A percentile compares a stretch with the other conserved stretches of the same genome.
These are phyloP conservation scores for Scolopax bukidnonensis DNA, from an alignment of 2,797 vertebrate genomes.

Conservation along the genomic window DNA sequence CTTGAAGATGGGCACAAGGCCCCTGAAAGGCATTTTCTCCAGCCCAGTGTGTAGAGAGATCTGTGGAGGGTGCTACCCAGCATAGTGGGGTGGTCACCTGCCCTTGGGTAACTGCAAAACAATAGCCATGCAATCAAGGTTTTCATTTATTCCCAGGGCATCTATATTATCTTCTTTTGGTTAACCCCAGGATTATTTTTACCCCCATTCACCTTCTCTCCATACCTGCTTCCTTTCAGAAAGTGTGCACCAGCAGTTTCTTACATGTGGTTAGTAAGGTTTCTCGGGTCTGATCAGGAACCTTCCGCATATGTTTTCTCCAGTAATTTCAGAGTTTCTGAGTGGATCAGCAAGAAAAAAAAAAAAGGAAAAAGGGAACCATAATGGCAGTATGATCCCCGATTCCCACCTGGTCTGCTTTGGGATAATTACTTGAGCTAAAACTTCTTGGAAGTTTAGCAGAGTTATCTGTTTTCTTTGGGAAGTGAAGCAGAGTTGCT, in stretches of 20 bases:
- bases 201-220: background rate
- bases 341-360: background rate
- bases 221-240: background rate
- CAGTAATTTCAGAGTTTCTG: background rate
- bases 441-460: background rate
- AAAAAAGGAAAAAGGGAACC: rapidly evolving
- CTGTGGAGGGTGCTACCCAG: background rate
- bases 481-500: background rate
- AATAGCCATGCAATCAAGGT: background rate
- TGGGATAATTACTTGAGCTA: background rate
- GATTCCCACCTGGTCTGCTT: background rate
- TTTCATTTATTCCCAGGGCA: background rate
- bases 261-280: background rate
- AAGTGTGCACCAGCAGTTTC: background rate
- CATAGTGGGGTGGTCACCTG: background rate
- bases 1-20: background rate
- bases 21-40: background rate
- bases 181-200: background rate
- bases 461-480: background rate
- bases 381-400: background rate
- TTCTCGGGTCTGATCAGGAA: background rate
- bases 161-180: background rate
- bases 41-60: background rate
- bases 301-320: background rate
- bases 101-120: background rate